Percentiles rank a stretch among this genome's conserved stretches.
Conservation (phyloP, 2,888 invertebrate genomes). For the Busseola fusca region DNA sequence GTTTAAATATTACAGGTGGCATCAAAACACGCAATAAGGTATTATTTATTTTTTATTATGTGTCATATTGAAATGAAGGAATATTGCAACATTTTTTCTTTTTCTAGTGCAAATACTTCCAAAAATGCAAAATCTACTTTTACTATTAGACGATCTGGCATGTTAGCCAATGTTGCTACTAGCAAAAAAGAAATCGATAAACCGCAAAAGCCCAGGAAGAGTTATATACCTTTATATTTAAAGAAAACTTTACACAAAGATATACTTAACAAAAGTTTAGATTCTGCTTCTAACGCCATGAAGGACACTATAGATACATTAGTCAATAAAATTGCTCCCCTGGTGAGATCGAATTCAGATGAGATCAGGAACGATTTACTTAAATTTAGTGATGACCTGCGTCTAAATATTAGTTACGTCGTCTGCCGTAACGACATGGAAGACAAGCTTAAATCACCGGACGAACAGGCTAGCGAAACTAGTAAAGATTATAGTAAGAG, state of each 20-base stretch:
- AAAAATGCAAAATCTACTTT: constrained; percentile 67
- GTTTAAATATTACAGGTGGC: constrained; percentile 70
- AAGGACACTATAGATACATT: constrained; percentile 54
- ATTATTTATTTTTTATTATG: constrained; percentile 29
- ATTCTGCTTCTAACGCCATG: constrained; percentile 51
- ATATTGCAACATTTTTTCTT: constrained; percentile 7
- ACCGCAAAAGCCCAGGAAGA: constrained; percentile 58
- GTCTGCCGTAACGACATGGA: constrained; percentile 76
- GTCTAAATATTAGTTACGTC: constrained; percentile 67
- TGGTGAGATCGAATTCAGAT: constrained; percentile 62
- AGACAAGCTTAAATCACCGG: constrained; percentile 56
- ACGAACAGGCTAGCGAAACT: constrained; percentile 50
- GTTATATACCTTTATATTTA: constrained; percentile 71
- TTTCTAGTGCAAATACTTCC: constrained; percentile 67
- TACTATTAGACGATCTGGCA: constrained; percentile 60
- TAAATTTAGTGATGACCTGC: constrained; percentile 65
- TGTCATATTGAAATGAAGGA: constrained; percentile 3
- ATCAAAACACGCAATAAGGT: constrained; percentile 72
- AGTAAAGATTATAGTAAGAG: constrained; percentile 50
- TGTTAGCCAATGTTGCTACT: constrained; percentile 32
- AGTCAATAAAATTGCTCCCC: constrained; percentile 27
- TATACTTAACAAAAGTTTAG: constrained; percentile 60
- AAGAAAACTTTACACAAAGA: constrained; percentile 59
- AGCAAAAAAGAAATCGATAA: constrained; percentile 62
- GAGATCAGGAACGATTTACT: constrained; percentile 70